A percentile compares a stretch with the other conserved stretches of the same genome.
These are phyloP conservation scores for Lordiphosa collinella DNA, from an alignment of 1,140 invertebrate species.

Conservation along the genomic window DNA sequence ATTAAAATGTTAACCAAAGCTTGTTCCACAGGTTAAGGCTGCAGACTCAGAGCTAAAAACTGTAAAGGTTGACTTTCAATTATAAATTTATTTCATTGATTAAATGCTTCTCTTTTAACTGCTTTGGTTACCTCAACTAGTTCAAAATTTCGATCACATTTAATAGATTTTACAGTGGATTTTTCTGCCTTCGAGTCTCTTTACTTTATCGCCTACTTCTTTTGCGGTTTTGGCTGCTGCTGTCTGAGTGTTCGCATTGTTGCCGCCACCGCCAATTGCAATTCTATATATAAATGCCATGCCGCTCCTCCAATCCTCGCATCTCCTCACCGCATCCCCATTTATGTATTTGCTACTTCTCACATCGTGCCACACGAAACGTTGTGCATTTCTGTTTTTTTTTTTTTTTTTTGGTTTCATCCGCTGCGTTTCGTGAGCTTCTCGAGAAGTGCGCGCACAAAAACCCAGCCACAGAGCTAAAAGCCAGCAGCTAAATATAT, in stretches of 20 bases:
- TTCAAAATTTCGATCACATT: too few species aligned
- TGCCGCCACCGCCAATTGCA: conserved; percentile 9
- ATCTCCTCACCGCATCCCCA: not conserved
- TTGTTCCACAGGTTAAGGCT: too few species aligned
- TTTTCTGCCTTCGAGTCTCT: too few species aligned
- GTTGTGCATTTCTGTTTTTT: conserved; percentile 6
- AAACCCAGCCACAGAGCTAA: conserved; percentile 11
- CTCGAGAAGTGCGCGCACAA: too few species aligned
- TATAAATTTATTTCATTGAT: too few species aligned
- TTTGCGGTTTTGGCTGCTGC: not conserved
- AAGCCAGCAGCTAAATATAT: conserved; percentile 40
- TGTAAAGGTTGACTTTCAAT: too few species aligned
- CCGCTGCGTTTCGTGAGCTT: conserved; percentile 22
- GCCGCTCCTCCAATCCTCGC: conserved; percentile 1
- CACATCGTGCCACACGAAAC: conserved; percentile 47
- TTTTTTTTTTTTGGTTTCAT: too few species aligned
- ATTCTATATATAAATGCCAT: conserved; percentile 41
- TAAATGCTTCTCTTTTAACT: too few species aligned
- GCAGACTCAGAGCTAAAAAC: too few species aligned
- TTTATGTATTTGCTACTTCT: conserved; percentile 15
- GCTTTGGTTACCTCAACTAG: too few species aligned
- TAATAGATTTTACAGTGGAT: not conserved
- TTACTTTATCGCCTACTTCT: not conserved
- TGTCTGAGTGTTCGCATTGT: conserved; percentile 30
- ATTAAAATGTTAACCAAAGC: too few species aligned